A percentile compares a stretch with the other conserved stretches of the same genome.
Conservation (phyloP, 2,888 invertebrate genomes). For the Epicampocera succincta region DNA sequence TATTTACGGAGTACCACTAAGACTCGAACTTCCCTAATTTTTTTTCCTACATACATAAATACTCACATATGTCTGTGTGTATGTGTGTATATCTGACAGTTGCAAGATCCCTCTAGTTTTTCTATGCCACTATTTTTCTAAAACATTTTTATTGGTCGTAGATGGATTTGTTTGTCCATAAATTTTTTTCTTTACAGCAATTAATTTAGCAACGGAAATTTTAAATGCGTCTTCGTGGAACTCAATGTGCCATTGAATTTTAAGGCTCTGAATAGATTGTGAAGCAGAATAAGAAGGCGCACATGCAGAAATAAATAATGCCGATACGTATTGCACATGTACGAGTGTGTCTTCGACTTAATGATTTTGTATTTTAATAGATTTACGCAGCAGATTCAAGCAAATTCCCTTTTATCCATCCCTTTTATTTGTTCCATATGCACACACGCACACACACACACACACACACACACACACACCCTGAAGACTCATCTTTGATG, state of each 20-base stretch:
- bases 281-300: constrained; percentile 7
- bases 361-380: neutral
- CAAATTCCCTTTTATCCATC: constrained; percentile 48
- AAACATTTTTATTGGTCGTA: too few relatives aligned
- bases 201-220: constrained; percentile 55
- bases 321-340: neutral
- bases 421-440: too few relatives aligned
- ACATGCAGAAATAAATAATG: neutral
- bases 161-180: constrained; percentile 50
- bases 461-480: too few relatives aligned
- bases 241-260: constrained; percentile 65
- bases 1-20: too few relatives aligned
- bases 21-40: too few relatives aligned
- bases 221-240: constrained; percentile 49
- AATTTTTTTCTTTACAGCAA: neutral
- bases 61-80: neutral
- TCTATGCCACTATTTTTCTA: too few relatives aligned
- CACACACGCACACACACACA: too few relatives aligned
- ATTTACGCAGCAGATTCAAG: neutral
- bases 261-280: constrained; percentile 33
- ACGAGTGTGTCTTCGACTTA: neutral
- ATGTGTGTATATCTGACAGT: neutral
- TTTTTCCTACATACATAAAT: too few relatives aligned
- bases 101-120: too few relatives aligned
- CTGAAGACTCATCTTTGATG: constrained; percentile 9